Percentiles rank a stretch among this genome's conserved stretches.
These are phyloP conservation scores for Melinaea marsaeus DNA, from an alignment of 2,888 invertebrate genomes.

Conservation along the genomic window DNA sequence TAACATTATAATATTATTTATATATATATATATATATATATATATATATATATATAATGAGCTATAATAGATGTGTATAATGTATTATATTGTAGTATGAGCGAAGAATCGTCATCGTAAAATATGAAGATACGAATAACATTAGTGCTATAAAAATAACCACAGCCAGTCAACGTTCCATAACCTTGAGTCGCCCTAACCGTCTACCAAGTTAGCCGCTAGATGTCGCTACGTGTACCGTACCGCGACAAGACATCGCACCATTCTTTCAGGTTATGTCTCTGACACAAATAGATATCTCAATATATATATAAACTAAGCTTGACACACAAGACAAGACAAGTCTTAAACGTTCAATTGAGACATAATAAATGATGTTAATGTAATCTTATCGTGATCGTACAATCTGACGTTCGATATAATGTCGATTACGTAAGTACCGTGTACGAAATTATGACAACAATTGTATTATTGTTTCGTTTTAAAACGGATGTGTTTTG, in stretches of 20 bases:
- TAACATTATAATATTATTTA: background rate
- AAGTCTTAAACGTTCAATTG: background rate
- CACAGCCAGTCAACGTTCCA: constrained; percentile 28
- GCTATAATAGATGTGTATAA: too few relatives aligned
- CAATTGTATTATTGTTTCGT: background rate
- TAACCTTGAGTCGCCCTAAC: constrained; percentile 35
- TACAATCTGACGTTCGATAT: background rate
- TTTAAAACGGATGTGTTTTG: background rate
- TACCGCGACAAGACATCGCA: constrained; percentile 30
- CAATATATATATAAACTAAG: constrained; percentile 18
- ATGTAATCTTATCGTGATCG: background rate
- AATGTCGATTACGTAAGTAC: background rate
- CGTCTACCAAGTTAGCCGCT: constrained; percentile 57
- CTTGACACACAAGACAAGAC: background rate
- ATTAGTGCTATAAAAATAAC: constrained; percentile 38
- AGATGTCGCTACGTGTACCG: constrained; percentile 59
- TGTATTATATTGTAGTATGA: constrained; percentile 14
- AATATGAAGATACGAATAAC: constrained; percentile 36
- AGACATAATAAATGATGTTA: constrained; percentile 1
- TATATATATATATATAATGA: background rate
- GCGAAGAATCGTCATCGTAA: constrained; percentile 35
- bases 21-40: background rate
- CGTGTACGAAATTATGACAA: background rate
- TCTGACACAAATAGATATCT: constrained; percentile 17
- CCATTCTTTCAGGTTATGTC: constrained; percentile 38